Base-by-base conservation (phyloP, 2,113 vertebrate species). In the Formicarius rufipectus region DNA sequence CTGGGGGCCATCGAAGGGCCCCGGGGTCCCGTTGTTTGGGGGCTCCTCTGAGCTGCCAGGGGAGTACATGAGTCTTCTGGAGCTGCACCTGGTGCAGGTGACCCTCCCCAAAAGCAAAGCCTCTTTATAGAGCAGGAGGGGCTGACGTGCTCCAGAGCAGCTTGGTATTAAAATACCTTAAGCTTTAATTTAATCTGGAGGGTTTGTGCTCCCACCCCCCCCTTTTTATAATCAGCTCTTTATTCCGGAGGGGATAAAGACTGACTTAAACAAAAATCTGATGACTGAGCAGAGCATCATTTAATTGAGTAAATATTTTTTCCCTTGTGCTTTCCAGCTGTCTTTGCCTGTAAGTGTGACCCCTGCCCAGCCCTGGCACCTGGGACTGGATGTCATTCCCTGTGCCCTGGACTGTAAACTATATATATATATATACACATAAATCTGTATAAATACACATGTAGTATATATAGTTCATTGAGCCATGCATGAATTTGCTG, bases 1-100 rank as follows among this genome's bases (percentile, higher is more conserved):
- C 59, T 97, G 97, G 18, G 97, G 97, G 9, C 97, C 97, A 2
- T 97, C 95, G 0, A 97, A 98, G 14, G 97, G 96, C 22, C 97
- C 95, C 0, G 82, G 94, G 27, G 93, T 95, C 60, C 68, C 0
- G 0, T 53, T 93, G 7, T 14, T 12, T 1, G 62, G 37, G 33
- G 72, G 49, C 4, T 79, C 44, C 42, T 64, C 31, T 0, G 95
- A 75, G 85, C 68, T 74, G 11, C 71, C 88, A 23, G 73, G 20
- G 45, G 64, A 14, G 31, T 30, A 5, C 93, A 92, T 97, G 0
- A 1, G 21, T 37, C 37, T 9, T 5, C 64, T 58, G 69, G 20
- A 53, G 90, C 21, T 0, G 0, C 52, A 49, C 66, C 67, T 7
- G 24, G 6, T 22, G 10, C n/a, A 27, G 59, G 58, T 72, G 66